Percentiles rank a stretch among this genome's conserved stretches.
Conservation (phyloP, 2,113 vertebrate species). For the Rhynchopsitta pachyrhyncha region DNA sequence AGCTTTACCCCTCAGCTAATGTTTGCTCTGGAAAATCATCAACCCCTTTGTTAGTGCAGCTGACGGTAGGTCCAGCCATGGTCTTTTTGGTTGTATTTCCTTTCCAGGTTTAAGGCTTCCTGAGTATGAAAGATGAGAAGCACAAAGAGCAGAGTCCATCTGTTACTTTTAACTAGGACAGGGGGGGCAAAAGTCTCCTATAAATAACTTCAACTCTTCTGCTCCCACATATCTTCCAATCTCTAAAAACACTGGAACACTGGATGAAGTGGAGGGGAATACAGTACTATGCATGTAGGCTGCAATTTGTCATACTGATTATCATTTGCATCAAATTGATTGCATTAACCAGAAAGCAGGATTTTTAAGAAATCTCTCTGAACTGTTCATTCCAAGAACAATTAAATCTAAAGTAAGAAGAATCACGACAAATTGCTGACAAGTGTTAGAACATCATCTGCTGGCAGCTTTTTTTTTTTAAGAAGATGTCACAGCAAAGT, state of each 20-base stretch:
- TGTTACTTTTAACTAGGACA: background rate
- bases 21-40: slow-evolving; percentile 42
- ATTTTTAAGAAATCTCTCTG: background rate
- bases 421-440: background rate
- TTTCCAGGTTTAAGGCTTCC: slow-evolving; percentile 36
- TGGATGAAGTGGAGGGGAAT: rapidly evolving
- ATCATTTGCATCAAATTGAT: background rate
- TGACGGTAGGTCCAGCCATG: background rate
- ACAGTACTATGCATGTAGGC: background rate
- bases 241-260: background rate
- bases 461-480: slow-evolving; percentile 10
- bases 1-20: background rate
- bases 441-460: slow-evolving; percentile 36
- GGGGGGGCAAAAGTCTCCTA: background rate
- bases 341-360: background rate
- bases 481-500: slow-evolving; percentile 18
- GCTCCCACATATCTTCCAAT: background rate
- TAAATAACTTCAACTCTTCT: slow-evolving; percentile 31
- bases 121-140: background rate
- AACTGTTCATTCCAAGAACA: slow-evolving; percentile 23
- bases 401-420: slow-evolving; percentile 6
- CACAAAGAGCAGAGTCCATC: background rate
- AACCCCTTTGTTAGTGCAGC: background rate
- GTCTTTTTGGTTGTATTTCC: background rate
- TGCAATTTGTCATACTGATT: background rate